Base-by-base conservation (phyloP, 2,888 invertebrate genomes). In the Andrena dorsata region DNA sequence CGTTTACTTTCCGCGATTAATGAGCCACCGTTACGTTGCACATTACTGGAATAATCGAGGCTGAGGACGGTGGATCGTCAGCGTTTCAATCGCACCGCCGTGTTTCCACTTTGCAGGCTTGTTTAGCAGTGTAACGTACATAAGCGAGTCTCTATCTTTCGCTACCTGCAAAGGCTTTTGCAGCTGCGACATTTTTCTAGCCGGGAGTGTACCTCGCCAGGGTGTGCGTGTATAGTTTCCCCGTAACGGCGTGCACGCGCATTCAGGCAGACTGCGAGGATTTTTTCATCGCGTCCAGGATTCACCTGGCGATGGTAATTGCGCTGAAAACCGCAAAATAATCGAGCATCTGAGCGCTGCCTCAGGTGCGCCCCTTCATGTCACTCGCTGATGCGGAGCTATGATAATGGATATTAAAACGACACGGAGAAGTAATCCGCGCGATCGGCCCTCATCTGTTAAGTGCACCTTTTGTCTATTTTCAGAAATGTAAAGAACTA, bases 101-200 rank as follows among this genome's bases (percentile, higher is more conserved):
- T 6, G 23, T 51, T 13, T 41, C 10, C 23, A n/a, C 4, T 13
- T 49, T n/a, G 7, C 49, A 47, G 49, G 16, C 26, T n/a, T 47
- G 8, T 3, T 2, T 20, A 80, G 23, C 77, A 20, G 23, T 41
- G n/a, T 51, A 7, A 26, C 56, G 49, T 16, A 16, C 49, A 13
- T 2, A n/a, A 10, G 1, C 28, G 16, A 49, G 49, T 60, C 58
- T 60, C 49, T 30, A 10, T 61, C 47, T 49, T 60, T 70, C 80
- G 84, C 78, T 71, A 60, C 77, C 80, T 78, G 76, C 23, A 61
- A 23, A 58, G 63, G 70, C 64, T 83, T 83, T 80, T 82, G 91
- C 91, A 91, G 91, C 91, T 91, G 91, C 91, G 87, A 89, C 83
- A 91, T 91, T 91, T 91, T 91, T 91, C 91, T 89, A 90, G 81